Evolutionary conservation across 2,888 invertebrate species (phyloP), one percentile per base, ranked within the genome.

Genomic region (Drosophila fungiperda): DNA sequence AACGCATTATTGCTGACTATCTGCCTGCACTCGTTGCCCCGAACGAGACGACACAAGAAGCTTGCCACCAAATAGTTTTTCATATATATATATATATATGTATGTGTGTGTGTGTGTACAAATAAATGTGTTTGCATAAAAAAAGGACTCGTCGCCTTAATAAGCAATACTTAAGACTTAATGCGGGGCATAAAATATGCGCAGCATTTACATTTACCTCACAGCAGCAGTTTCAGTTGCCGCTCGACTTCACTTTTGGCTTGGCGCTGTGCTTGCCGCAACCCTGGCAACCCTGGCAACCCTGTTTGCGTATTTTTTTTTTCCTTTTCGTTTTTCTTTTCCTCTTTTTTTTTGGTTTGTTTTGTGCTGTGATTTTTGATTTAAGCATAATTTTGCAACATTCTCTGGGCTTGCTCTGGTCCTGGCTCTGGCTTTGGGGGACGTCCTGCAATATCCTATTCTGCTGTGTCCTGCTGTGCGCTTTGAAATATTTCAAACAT

Each of bases 131-230:
- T 32, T 62, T n/a, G 20, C 48, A 42, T 29, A 40, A 61, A 58
- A 65, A 76, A 73, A 70, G 68, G 75, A 69, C 72, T 64, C 70
- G 45, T 52, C 52, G 33, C 42, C 80, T 78, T 85, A 85, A 85
- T 87, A 88, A 86, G 85, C 85, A 88, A 85, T 85, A 85, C 85
- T 85, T 85, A 85, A 76, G 83, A 83, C 88, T 74, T 88, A 85
- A 85, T 85, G 86, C 88, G 74, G 85, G 78, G 86, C 82, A 88
- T 88, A 80, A 85, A 85, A 85, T 85, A 85, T 85, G 88, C 85
- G 75, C 83, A 83, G 73, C 86, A 85, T 85, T 83, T 80, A 82
- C 86, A 85, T 85, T 83, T 80, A 82, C 78, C 75, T 69, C 65
- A 68, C 35, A 59, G 48, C 35, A 59, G 48, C 53, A 58, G 62